Evolutionary conservation across 2,797 vertebrate species (phyloP).

Genomic region (Danio kyathit): DNA sequence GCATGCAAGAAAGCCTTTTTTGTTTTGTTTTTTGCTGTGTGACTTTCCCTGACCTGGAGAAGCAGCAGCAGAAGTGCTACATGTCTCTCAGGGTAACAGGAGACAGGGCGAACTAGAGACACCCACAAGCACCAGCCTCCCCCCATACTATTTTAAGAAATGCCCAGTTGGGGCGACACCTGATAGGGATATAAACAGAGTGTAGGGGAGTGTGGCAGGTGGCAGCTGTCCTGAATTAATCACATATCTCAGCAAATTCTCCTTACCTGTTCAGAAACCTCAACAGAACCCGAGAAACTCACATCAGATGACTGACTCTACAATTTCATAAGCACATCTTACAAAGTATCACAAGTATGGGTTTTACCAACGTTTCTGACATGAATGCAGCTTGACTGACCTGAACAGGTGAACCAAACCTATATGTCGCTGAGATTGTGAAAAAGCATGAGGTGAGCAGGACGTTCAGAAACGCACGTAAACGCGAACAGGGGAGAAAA

Average conservation of each 20-base stretch:
- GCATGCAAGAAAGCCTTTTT: too few relatives aligned
- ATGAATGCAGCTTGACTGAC: constrained; percentile 10
- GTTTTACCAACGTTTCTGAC: neutral
- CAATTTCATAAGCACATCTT: constrained; percentile 2
- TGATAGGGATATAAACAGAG: constrained; percentile 90
- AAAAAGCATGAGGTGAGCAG: neutral
- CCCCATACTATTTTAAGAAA: constrained; percentile 86
- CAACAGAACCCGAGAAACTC: neutral
- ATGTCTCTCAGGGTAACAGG: constrained; percentile 37
- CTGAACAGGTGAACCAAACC: neutral
- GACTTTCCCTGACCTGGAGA: neutral
- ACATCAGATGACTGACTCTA: constrained; percentile 10
- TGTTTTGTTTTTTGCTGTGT: too few relatives aligned
- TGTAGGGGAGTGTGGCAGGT: constrained; percentile 64
- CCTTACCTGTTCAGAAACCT: constrained; percentile 29
- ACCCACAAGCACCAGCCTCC: constrained; percentile 54
- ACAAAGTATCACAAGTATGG: neutral
- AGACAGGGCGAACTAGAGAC: constrained; percentile 27
- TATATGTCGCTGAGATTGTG: neutral
- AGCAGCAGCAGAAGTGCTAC: constrained; percentile 15
- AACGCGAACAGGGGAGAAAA: neutral
- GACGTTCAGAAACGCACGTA: neutral
- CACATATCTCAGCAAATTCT: constrained; percentile 62
- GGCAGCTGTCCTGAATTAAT: constrained; percentile 93
- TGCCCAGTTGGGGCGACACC: constrained; percentile 82